Conservation (phyloP, 2,113 vertebrate genomes). For the Taxidea taxus region DNA sequence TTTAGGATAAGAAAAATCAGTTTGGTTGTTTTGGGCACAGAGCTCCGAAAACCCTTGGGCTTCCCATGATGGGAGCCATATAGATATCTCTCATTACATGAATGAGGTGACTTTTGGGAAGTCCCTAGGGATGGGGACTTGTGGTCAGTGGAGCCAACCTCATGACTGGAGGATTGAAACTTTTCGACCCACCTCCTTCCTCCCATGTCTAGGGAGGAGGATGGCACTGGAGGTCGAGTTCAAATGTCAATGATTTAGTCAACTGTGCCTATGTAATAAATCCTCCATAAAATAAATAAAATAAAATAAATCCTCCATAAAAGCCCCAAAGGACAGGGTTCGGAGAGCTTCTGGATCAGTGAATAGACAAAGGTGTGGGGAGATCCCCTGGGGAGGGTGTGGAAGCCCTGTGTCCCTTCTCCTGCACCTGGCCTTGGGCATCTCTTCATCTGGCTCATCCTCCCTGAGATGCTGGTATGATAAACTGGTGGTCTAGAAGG, state of each 20-base stretch:
- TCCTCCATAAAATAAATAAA: neutral
- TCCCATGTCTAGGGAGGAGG: neutral
- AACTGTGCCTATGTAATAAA: neutral
- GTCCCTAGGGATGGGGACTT: neutral
- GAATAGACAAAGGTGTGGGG: neutral
- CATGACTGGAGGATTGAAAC: neutral
- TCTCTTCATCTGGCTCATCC: neutral
- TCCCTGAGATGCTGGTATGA: fast-evolving
- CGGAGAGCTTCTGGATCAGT: neutral
- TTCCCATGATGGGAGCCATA: no score
- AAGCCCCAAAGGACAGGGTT: neutral
- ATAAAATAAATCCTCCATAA: neutral
- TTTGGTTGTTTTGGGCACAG: neutral
- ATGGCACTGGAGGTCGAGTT: neutral
- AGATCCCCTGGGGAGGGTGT: neutral
- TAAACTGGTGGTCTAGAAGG: neutral
- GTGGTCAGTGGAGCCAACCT: neutral
- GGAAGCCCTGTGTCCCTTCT: no score
- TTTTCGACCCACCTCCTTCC: neutral
- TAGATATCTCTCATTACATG: neutral
- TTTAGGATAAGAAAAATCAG: neutral
- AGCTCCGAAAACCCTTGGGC: neutral
- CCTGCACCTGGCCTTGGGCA: no score
- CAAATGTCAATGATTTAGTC: neutral
- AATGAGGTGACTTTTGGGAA: neutral